Evolutionary conservation across 2,113 vertebrate species (phyloP), one percentile per base, ranked within the genome.

Genomic region (Sinocyclocheilus maitianheensis): DNA sequence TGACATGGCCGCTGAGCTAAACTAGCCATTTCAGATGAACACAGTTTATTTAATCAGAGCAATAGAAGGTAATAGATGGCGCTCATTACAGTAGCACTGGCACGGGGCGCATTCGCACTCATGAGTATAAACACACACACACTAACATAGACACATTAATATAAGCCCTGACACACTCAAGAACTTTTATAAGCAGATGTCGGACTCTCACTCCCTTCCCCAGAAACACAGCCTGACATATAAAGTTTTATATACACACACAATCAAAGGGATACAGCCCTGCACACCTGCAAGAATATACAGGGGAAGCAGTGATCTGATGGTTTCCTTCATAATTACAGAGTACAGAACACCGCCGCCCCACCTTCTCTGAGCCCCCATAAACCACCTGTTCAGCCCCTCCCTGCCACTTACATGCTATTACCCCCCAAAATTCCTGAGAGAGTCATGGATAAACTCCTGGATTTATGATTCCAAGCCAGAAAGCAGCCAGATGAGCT

Each of bases 281-380:
- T 22, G 88, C 90, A 95, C 95, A 95, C 94, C 94, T 95, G 94
- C 90, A 93, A 94, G 95, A 94, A 94, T 91, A 94, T 90, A 93
- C 92, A 93, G 83, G 92, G 93, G 93, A 94, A 94, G 92, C 90
- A 85, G 87, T 89, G 89, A 89, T 34, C 91, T 92, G 90, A 94
- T 91, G 90, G 92, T 91, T 95, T 94, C 92, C 93, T 88, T 80
- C 81, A 90, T 95, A 95, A 95, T 95, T 95, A 95, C 87, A 95
- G 93, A 89, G 91, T 84, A 81, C 84, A 77, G 72, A 81, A 86
- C 7, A 84, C n/a, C n/a, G n/a, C n/a, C n/a, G n/a, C 93, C 77
- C 81, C 86, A 48, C 20, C 76, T 81, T 76, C 65, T 37, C 63
- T 83, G 72, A 81, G 63, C 69, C 46, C 86, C 89, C 89, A 90